Evolutionary conservation across 2,113 vertebrate species (phyloP).

Genomic region (Triplophysa siluroides): DNA sequence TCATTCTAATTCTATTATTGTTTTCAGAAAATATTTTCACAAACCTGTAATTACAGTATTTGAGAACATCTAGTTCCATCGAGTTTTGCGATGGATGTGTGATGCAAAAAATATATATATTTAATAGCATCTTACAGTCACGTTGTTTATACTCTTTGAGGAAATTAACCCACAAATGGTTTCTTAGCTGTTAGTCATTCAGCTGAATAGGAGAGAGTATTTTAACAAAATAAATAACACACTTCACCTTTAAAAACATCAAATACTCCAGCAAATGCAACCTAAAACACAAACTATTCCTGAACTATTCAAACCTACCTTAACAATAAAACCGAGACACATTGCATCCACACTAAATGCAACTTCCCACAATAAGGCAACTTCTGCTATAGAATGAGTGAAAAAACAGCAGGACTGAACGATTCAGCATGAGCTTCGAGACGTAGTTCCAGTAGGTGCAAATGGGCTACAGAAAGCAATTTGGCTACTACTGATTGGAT

Average conservation of each 20-base stretch:
- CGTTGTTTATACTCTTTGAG: too few species aligned
- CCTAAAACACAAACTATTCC: neutral
- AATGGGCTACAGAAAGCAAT: conserved; percentile 46
- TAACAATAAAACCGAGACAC: neutral
- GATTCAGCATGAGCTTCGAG: conserved; percentile 12
- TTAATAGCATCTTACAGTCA: too few species aligned
- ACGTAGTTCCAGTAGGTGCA: conserved; percentile 33
- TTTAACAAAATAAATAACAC: too few species aligned
- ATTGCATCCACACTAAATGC: neutral
- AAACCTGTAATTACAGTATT: too few species aligned
- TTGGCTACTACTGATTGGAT: conserved; percentile 46
- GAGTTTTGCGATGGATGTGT: too few species aligned
- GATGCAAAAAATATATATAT: too few species aligned
- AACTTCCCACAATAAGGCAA: neutral
- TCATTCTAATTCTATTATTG: too few species aligned
- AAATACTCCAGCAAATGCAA: neutral
- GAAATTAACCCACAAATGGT: too few species aligned
- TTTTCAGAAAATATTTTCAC: too few species aligned
- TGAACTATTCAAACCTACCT: neutral
- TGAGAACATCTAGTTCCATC: too few species aligned
- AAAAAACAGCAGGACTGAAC: neutral
- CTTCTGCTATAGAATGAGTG: neutral
- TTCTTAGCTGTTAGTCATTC: too few species aligned
- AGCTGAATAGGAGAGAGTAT: too few species aligned
- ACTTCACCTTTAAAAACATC: neutral